These are phyloP conservation scores for Heterocephalus glaber DNA, from an alignment of 2,113 vertebrate species.

Conservation along the genomic window DNA sequence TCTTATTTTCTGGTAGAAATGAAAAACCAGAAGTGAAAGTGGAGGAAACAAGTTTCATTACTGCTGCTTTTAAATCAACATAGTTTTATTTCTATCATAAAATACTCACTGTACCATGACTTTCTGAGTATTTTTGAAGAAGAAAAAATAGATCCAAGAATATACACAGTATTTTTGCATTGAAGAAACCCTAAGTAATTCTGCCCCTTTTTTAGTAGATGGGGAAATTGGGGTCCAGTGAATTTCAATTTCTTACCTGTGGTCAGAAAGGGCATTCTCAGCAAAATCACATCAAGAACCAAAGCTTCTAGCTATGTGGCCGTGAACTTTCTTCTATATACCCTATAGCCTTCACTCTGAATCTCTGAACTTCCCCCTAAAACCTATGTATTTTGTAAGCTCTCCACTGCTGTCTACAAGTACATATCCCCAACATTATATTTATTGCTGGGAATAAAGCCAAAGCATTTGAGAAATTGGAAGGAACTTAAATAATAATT, in stretches of 20 bases:
- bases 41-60: slow-evolving; percentile 78
- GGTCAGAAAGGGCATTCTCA: background rate
- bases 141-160: slow-evolving; percentile 61
- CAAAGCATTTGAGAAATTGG: background rate
- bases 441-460: slow-evolving; percentile 31
- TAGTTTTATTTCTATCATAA: slow-evolving; percentile 78
- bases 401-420: background rate
- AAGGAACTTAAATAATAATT: background rate
- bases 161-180: slow-evolving; percentile 2
- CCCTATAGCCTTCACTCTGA: background rate
- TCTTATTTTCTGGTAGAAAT: slow-evolving; percentile 82
- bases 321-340: background rate
- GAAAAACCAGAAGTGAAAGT: slow-evolving; percentile 77
- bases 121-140: slow-evolving; percentile 79
- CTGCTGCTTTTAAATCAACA: slow-evolving; percentile 80
- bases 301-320: background rate
- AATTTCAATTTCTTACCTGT: background rate
- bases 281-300: background rate
- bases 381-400: background rate
- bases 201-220: background rate
- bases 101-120: slow-evolving; percentile 76
- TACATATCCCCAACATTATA: background rate
- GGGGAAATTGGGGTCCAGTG: background rate
- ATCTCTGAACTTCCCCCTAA: background rate
- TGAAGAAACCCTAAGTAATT: background rate